Percentiles rank a stretch among this genome's conserved stretches.
Conservation (phyloP, 2,113 vertebrate species). For the Brachyistius frenatus region DNA sequence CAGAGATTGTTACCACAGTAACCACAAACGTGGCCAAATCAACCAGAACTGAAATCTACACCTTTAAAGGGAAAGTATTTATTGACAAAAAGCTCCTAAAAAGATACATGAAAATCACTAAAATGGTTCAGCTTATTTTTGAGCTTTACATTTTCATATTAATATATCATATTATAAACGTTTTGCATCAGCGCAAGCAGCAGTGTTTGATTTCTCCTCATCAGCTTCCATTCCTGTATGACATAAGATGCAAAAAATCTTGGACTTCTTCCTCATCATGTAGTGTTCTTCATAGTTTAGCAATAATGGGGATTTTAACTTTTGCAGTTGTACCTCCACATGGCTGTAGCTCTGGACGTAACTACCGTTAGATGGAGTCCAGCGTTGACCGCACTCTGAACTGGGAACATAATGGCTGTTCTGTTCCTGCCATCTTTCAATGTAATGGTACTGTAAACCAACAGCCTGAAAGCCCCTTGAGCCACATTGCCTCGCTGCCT, state of each 20-base stretch:
- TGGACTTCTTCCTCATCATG: neutral
- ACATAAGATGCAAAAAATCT: neutral
- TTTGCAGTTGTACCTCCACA: neutral
- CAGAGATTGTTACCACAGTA: no score
- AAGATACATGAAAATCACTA: no score
- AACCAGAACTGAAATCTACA: no score
- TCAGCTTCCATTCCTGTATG: neutral
- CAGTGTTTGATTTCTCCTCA: neutral
- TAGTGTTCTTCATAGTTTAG: conserved; percentile 11
- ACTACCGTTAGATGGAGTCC: conserved; percentile 40
- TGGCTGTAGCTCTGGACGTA: neutral
- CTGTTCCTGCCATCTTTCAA: conserved; percentile 80
- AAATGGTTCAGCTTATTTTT: neutral
- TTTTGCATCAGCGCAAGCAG: neutral
- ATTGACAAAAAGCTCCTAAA: no score
- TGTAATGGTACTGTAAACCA: conserved; percentile 81
- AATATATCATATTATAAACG: neutral
- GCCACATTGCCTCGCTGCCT: conserved; percentile 72
- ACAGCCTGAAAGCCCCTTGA: conserved; percentile 65
- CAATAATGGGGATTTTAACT: conserved; percentile 12
- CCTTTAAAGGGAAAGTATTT: no score
- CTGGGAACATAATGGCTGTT: conserved; percentile 76
- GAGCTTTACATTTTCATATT: neutral
- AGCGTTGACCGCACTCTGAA: conserved; percentile 74
- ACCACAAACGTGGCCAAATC: no score